Evolutionary conservation across 1,140 invertebrate genomes (phyloP).

Genomic region (Chironomus striatipennis): DNA sequence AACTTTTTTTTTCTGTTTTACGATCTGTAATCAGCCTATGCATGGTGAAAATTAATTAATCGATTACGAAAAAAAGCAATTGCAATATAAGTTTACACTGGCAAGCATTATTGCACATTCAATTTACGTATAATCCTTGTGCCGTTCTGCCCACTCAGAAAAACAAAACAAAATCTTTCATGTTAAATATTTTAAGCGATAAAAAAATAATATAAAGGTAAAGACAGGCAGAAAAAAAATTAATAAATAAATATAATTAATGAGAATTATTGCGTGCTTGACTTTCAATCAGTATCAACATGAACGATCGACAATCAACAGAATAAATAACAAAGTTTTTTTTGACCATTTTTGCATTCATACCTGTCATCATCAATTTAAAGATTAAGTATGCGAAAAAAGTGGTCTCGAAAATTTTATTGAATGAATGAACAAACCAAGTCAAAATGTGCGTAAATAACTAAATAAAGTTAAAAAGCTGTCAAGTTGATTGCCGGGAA

Average conservation of each 20-base stretch:
- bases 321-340: not conserved
- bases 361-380: not conserved
- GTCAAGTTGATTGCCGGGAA: not conserved
- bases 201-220: not conserved
- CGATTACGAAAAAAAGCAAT: not conserved
- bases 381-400: not conserved
- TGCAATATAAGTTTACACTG: not conserved
- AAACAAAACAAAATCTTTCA: not conserved
- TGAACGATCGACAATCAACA: not conserved
- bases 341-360: not conserved
- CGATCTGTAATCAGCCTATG: not conserved
- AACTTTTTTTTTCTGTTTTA: too few species aligned
- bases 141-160: not conserved
- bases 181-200: not conserved
- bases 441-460: not conserved
- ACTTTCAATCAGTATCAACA: not conserved
- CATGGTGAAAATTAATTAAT: slow-evolving; percentile 9
- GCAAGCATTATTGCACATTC: not conserved
- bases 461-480: slow-evolving; percentile 1
- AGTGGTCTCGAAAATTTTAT: not conserved
- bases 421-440: not conserved
- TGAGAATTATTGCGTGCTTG: not conserved
- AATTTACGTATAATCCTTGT: not conserved
- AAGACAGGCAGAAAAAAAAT: too few species aligned
- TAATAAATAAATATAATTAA: too few species aligned